Percentiles rank a stretch among this genome's conserved stretches.
phyloP scores from a whole-genome alignment of 2,888 invertebrate species.

The Hybos culiciformis region DNA sequence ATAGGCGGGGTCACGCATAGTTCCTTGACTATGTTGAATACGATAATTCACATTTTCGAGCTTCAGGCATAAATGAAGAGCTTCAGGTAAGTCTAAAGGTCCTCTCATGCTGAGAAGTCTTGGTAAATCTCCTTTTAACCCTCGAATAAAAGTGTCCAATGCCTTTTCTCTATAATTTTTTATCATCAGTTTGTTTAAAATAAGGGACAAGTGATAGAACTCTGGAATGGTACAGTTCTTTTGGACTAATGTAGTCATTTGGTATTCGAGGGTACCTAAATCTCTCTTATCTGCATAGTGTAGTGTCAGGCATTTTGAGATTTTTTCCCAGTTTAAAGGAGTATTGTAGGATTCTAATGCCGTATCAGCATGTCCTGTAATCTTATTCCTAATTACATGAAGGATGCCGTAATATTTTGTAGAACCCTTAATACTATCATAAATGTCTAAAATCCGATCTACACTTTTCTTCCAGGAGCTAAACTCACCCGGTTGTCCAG shows the following conservation, averaged over 20 bases:
- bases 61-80: too few relatives aligned
- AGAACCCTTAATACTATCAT: too few relatives aligned
- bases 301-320: slow-evolving; percentile 8
- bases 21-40: too few relatives aligned
- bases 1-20: too few relatives aligned
- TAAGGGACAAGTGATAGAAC: slow-evolving; percentile 8
- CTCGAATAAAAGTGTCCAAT: too few relatives aligned
- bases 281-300: slow-evolving; percentile 12
- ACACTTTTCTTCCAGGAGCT: slow-evolving; percentile 10
- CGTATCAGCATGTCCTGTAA: slow-evolving; percentile 9
- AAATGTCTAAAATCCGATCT: slow-evolving; percentile 9
- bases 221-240: slow-evolving; percentile 4
- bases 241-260: slow-evolving; percentile 9
- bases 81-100: too few relatives aligned
- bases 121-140: too few relatives aligned
- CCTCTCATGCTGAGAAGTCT: too few relatives aligned
- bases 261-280: slow-evolving; percentile 10
- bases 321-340: slow-evolving; percentile 10
- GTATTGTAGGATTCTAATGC: slow-evolving; percentile 11
- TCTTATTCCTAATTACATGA: slow-evolving; percentile 10
- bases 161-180: too few relatives aligned
- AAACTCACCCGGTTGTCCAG: slow-evolving; percentile 9
- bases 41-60: too few relatives aligned
- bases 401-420: too few relatives aligned
- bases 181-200: too few relatives aligned